These are phyloP conservation scores for Cavia porcellus DNA, from an alignment of 2,113 vertebrate species.

Conservation along the genomic window DNA sequence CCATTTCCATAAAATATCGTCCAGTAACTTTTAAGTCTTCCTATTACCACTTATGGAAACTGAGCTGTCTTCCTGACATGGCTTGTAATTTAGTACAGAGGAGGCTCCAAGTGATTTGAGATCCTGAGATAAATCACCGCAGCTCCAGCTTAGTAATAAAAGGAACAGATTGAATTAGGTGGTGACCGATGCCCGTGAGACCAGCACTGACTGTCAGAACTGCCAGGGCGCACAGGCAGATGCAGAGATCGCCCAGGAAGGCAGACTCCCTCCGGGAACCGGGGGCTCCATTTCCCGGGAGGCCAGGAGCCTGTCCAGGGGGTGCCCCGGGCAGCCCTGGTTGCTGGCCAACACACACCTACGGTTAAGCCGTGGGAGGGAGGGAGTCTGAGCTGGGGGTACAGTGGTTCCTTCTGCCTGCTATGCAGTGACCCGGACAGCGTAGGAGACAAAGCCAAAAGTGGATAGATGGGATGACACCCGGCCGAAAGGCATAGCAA, in stretches of 20 bases:
- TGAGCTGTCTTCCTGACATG: constrained; percentile 45
- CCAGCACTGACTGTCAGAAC: neutral
- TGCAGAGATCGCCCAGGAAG: neutral
- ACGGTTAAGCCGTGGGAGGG: too few relatives aligned
- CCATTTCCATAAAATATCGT: constrained; percentile 51
- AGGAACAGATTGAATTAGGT: constrained; percentile 39
- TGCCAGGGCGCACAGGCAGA: fast-evolving
- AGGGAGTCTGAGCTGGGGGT: too few relatives aligned
- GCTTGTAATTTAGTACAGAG: constrained; percentile 65
- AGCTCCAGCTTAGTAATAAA: constrained; percentile 51
- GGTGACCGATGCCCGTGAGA: neutral
- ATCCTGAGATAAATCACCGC: constrained; percentile 37
- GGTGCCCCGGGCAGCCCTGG: neutral
- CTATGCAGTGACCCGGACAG: neutral
- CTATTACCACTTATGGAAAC: constrained; percentile 61
- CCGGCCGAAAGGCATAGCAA: neutral
- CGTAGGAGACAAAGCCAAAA: neutral
- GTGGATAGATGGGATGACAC: neutral
- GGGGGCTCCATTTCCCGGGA: neutral
- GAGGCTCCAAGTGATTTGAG: constrained; percentile 65
- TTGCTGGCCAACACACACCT: neutral
- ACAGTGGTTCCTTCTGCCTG: neutral
- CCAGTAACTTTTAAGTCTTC: constrained; percentile 37
- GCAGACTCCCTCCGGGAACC: neutral
- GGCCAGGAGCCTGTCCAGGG: neutral